Evolutionary conservation across 2,113 vertebrate species (phyloP).

Genomic region (Clinocottus analis): DNA sequence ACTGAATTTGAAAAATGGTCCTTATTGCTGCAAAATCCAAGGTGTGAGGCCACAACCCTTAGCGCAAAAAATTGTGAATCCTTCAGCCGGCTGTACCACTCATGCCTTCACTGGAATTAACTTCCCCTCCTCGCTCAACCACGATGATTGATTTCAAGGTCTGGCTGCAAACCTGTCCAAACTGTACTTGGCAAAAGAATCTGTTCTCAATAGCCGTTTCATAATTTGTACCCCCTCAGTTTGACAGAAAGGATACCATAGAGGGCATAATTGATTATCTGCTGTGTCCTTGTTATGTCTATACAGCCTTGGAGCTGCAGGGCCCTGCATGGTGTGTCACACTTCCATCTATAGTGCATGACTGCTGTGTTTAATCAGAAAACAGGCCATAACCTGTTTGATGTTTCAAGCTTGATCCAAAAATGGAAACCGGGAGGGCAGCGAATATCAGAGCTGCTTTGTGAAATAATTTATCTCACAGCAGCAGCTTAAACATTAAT

Average conservation of each 20-base stretch:
- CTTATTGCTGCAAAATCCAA: constrained; percentile 28
- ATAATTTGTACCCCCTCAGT: constrained; percentile 51
- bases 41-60: constrained; percentile 26
- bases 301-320: constrained; percentile 32
- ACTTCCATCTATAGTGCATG: constrained; percentile 12
- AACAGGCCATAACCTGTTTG: constrained; percentile 31
- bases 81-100: constrained; percentile 45
- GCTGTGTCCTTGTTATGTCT: constrained; percentile 68
- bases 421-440: constrained; percentile 18
- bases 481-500: constrained; percentile 50
- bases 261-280: constrained; percentile 70
- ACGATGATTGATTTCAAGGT: constrained; percentile 79
- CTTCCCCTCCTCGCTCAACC: constrained; percentile 46
- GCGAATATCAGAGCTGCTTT: constrained; percentile 14
- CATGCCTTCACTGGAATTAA: constrained; percentile 60
- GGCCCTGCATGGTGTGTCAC: constrained; percentile 27
- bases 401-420: constrained; percentile 12
- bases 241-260: constrained; percentile 62
- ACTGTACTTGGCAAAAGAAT: constrained; percentile 59
- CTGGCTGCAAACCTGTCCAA: constrained; percentile 63
- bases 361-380: constrained; percentile 44
- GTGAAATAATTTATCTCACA: constrained; percentile 35
- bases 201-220: constrained; percentile 66
- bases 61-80: constrained; percentile 48
- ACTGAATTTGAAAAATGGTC: constrained; percentile 16